A percentile compares a stretch with the other conserved stretches of the same genome.
These are phyloP conservation scores for Tinea semifulvella DNA, from an alignment of 2,888 invertebrate genomes.

Conservation along the genomic window DNA sequence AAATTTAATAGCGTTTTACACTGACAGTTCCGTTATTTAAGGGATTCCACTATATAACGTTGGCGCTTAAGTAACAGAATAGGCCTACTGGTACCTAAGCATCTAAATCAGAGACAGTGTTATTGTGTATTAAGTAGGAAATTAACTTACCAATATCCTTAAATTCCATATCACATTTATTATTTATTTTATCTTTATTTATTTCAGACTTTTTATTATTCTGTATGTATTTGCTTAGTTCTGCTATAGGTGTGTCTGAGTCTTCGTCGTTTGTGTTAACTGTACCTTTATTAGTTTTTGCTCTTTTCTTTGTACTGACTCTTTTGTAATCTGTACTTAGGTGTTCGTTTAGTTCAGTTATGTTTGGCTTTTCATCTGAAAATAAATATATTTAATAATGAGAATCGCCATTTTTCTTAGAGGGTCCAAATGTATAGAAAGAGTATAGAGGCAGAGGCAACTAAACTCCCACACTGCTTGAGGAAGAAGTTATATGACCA, in stretches of 20 bases:
- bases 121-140: too few relatives aligned
- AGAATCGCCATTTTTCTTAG: too few relatives aligned
- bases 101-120: too few relatives aligned
- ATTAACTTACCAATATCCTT: not conserved
- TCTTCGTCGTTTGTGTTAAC: conserved; percentile 20
- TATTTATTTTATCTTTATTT: not conserved
- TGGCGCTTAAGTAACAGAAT: too few relatives aligned
- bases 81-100: too few relatives aligned
- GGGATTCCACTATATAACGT: too few relatives aligned
- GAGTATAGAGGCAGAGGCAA: too few relatives aligned
- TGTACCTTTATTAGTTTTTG: conserved; percentile 11
- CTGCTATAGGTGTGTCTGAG: conserved; percentile 32
- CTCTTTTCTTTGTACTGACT: conserved; percentile 16
- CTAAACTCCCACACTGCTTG: too few relatives aligned
- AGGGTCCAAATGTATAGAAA: too few relatives aligned
- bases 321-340: conserved; percentile 17
- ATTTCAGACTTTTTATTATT: conserved; percentile 11
- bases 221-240: conserved; percentile 22
- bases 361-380: not conserved
- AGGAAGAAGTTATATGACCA: too few relatives aligned
- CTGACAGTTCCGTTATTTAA: too few relatives aligned
- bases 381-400: not conserved
- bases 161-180: not conserved
- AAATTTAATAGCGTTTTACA: too few relatives aligned
- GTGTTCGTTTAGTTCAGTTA: not conserved